Conservation (phyloP, 2,888 invertebrate genomes). For the Allygus modestus region DNA sequence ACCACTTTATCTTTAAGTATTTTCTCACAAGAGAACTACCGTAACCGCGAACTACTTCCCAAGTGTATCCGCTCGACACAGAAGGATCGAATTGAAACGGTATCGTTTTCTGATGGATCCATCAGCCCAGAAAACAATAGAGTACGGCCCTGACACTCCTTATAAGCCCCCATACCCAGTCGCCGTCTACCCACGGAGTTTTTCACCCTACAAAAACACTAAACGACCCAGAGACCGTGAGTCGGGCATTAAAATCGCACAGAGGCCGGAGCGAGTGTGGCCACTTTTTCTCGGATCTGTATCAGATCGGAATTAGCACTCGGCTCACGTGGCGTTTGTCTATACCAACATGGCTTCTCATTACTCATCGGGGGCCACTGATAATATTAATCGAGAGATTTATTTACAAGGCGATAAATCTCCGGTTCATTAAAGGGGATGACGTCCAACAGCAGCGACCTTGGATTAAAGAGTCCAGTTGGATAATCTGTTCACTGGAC, state of each 20-base stretch:
- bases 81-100: background rate
- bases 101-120: constrained; percentile 19
- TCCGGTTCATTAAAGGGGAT: constrained; percentile 51
- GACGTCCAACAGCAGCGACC: constrained; percentile 34
- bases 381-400: constrained; percentile 48
- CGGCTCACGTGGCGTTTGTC: constrained; percentile 28
- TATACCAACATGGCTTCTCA: background rate
- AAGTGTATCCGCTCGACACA: no score
- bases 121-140: constrained; percentile 33
- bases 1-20: no score
- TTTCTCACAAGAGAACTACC: no score
- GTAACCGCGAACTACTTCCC: no score
- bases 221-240: constrained; percentile 20
- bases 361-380: constrained; percentile 3
- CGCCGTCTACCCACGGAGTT: constrained; percentile 4
- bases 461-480: constrained; percentile 20
- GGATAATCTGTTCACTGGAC: constrained; percentile 6
- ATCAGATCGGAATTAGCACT: constrained; percentile 29
- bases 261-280: constrained; percentile 15
- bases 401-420: constrained; percentile 49
- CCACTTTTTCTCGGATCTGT: constrained; percentile 30
- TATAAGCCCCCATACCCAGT: background rate
- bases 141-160: background rate
- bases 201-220: constrained; percentile 8
- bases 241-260: background rate